Evolutionary conservation across 2,888 invertebrate species (phyloP), one percentile per base, ranked within the genome.

Genomic region (Polietes domitor): DNA sequence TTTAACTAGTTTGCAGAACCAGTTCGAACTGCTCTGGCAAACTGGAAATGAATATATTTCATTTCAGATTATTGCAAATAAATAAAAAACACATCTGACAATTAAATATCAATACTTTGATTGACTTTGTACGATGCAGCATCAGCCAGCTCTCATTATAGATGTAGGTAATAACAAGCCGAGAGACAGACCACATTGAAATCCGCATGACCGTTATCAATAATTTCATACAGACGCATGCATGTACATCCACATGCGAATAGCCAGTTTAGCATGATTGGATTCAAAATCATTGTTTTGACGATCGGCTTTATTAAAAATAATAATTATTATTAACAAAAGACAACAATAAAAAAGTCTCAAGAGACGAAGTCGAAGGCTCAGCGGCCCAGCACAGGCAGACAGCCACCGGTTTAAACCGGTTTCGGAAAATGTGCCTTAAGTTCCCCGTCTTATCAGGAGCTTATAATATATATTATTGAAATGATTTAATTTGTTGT

Each of bases 121-220:
- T 65, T 68, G 43, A 68, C 68, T 68, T 68, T 68, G 43, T 43
- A 43, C 61, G 58, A 37, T 7, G 37, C 37, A 37, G 37, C 4
- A 7, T 7, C 37, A 5, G 9, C 10, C 37, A 37, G 37, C 12
- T 37, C 37, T 37, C 37, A 9, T 37, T 37, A 37, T 37, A 10
- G 7, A 37, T 37, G 37, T 37, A 37, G 37, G 37, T 37, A 37
- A 37, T 37, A 37, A 37, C 7, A 37, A 37, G 1, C 37, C 37
- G 37, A 37, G 12, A 37, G 37, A 37, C 37, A 37, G 37, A 28
- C 9, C 7, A 61, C 3, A 10, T 61, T 26, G n/a, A 58, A 41
- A 19, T 58, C 24, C 21, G 41, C 17, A 77, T 86, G 86, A 85
- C 86, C 87, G 87, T 89, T 90, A 90, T 90, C 90, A 88, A n/a